These are phyloP conservation scores for Cyclura pinguis DNA, from an alignment of 2,797 vertebrate species.

Conservation along the genomic window DNA sequence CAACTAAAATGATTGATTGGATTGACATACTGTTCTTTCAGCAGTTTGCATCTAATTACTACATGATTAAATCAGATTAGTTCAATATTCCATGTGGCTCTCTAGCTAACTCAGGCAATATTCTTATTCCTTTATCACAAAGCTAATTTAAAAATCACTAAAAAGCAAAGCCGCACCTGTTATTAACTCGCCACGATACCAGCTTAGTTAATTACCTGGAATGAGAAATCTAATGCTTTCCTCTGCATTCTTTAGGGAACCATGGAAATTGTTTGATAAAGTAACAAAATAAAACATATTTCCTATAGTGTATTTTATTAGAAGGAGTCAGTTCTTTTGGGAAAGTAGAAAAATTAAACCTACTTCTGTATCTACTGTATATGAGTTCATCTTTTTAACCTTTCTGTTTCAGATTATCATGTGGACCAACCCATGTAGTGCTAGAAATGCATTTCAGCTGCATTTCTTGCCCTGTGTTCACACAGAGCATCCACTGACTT, in stretches of 20 bases:
- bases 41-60: not conserved
- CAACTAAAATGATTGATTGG: not conserved
- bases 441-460: too few relatives aligned
- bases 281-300: constrained; percentile 31
- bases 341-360: not conserved
- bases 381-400: not conserved
- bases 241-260: constrained; percentile 33
- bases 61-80: constrained; percentile 3
- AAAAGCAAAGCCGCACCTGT: constrained; percentile 33
- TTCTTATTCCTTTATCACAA: not conserved
- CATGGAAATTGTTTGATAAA: constrained; percentile 39
- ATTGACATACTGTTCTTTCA: not conserved
- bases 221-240: constrained; percentile 38
- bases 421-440: too few relatives aligned
- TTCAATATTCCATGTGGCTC: not conserved
- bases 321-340: constrained; percentile 22
- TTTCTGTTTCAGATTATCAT: not conserved
- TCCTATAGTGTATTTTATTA: not conserved
- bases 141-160: constrained; percentile 60
- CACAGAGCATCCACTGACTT: too few relatives aligned
- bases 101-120: not conserved
- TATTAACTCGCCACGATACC: not conserved
- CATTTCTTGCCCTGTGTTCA: too few relatives aligned
- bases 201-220: constrained; percentile 17
- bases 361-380: not conserved